phyloP scores from a whole-genome alignment of 1,140 invertebrate genomes.

The Acromyrmex heyeri region DNA sequence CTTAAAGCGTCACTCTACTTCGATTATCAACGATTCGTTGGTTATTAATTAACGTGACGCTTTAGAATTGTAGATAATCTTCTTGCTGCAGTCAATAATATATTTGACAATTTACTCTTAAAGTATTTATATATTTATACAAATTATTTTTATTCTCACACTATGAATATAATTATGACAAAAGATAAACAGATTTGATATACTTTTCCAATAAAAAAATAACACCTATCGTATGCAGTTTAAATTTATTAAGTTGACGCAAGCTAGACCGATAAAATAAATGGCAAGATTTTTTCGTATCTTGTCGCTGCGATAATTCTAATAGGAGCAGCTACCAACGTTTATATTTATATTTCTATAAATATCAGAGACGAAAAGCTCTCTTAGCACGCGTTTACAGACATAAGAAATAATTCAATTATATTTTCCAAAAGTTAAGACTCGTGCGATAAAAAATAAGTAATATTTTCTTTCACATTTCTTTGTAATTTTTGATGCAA shows the following conservation, averaged over 20 bases:
- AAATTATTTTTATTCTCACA: constrained; percentile 17
- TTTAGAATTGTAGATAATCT: neutral
- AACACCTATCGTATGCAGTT: neutral
- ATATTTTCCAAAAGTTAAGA: neutral
- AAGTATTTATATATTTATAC: neutral
- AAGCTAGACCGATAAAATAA: neutral
- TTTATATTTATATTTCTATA: constrained; percentile 78
- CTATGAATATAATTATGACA: constrained; percentile 18
- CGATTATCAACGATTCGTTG: neutral
- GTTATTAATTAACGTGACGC: neutral
- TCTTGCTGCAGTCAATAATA: neutral
- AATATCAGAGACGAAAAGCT: constrained; percentile 73
- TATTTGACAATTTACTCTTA: constrained; percentile 20
- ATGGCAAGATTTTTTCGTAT: constrained; percentile 2
- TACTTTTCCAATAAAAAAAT: constrained; percentile 10
- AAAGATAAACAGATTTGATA: constrained; percentile 8
- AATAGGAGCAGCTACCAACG: constrained; percentile 41
- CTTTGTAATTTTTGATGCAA: neutral
- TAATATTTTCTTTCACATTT: neutral
- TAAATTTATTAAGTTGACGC: constrained; percentile 22
- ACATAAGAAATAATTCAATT: neutral
- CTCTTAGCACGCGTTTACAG: neutral
- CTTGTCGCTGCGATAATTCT: constrained; percentile 4
- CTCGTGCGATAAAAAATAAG: neutral
- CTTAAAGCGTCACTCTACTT: constrained; percentile 38